phyloP scores from a whole-genome alignment of 1,140 invertebrate species.

The Cotesia chilonis region DNA sequence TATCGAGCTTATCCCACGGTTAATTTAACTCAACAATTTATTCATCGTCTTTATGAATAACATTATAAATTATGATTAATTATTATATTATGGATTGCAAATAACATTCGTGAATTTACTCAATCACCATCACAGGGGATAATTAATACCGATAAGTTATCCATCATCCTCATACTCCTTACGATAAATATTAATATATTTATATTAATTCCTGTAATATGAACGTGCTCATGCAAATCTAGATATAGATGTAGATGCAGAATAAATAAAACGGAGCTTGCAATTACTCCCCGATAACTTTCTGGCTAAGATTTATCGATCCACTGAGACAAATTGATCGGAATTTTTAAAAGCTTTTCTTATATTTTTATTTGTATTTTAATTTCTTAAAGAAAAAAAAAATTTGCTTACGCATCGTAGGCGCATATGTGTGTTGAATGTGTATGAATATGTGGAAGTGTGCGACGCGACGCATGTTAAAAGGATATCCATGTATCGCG shows the following conservation, averaged over 20 bases:
- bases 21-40: too few relatives aligned
- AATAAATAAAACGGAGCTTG: too few relatives aligned
- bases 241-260: too few relatives aligned
- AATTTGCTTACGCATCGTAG: background rate
- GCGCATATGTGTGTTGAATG: background rate
- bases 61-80: slow-evolving; percentile 22
- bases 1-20: too few relatives aligned
- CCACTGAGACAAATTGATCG: slow-evolving; percentile 27
- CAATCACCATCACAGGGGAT: background rate
- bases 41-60: background rate
- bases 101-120: slow-evolving; percentile 24
- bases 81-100: slow-evolving; percentile 18
- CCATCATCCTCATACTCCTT: slow-evolving; percentile 1
- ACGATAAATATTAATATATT: background rate
- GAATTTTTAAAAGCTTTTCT: background rate
- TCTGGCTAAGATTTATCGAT: slow-evolving; percentile 15
- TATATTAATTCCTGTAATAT: background rate
- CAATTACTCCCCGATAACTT: too few relatives aligned
- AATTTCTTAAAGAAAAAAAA: too few relatives aligned
- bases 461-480: slow-evolving; percentile 40
- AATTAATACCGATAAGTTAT: slow-evolving; percentile 26
- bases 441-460: slow-evolving; percentile 19
- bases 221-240: too few relatives aligned
- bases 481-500: slow-evolving; percentile 57
- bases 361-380: too few relatives aligned